Evolutionary conservation across 2,888 invertebrate species (phyloP), one percentile per base, ranked within the genome.

Genomic region (Sinotaia quadrata): DNA sequence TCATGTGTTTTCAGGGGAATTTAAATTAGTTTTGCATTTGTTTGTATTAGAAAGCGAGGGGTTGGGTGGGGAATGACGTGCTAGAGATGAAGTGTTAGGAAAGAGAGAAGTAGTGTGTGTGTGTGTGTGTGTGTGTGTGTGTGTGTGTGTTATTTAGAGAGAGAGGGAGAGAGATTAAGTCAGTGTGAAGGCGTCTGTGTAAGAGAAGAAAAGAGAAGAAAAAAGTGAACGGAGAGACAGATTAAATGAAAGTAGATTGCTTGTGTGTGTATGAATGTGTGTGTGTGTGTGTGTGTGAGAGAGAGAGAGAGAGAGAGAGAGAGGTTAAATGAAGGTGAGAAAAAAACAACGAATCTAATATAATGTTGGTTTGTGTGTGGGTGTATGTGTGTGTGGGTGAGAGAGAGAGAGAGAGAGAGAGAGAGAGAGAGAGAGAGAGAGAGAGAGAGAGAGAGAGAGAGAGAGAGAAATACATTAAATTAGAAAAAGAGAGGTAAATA

Each of bases 201-300:
- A 24, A 49, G 49, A 49, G 49, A 49, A 24, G 24, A 24, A 2
- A 1, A 4, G 47, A 47, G 47, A 47, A 24, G 24, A 4, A 47
- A 24, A 47, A 12, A 47, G 47, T 7, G 47, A 47, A 47, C 5
- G 47, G n/a, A n/a, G n/a, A n/a, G n/a, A n/a, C n/a, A n/a, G n/a
- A n/a, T n/a, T n/a, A n/a, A n/a, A n/a, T n/a, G n/a, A n/a, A n/a
- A n/a, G n/a, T n/a, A 49, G 49, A 49, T 21, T 24, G 49, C 21
- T 21, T 24, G 49, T 24, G 49, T 24, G 49, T 24, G 49, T n/a
- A n/a, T n/a, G 27, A 49, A 27, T 24, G 49, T 7, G 15, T 49
- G 49, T 49, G 49, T 49, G 49, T 49, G 49, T 49, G 49, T 49
- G 49, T 49, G 49, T 49, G 49, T 49, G 49, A 21, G 49, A 21